Percentiles rank a stretch among this genome's conserved stretches.
Evolutionary conservation across 2,113 vertebrate species (phyloP).

Genomic region (Platichthys stellatus): DNA sequence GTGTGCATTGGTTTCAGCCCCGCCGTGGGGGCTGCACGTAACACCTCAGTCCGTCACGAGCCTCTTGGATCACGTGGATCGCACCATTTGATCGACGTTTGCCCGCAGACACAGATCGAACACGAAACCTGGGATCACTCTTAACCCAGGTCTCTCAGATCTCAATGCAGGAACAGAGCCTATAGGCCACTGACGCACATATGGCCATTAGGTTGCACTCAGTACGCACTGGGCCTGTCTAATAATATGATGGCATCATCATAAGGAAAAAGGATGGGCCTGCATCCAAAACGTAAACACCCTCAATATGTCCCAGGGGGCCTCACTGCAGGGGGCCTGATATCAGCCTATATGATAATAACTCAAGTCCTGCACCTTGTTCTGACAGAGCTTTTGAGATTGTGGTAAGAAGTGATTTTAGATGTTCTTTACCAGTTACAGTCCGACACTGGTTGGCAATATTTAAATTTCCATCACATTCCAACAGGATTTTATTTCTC

Average conservation of each 20-base stretch:
- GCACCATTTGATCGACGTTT: neutral
- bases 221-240: conserved; percentile 48
- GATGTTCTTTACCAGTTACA: neutral
- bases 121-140: neutral
- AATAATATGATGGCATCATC: conserved; percentile 62
- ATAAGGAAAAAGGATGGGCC: conserved; percentile 52
- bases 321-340: neutral
- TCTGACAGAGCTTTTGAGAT: no score
- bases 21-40: neutral
- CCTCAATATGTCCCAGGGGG: conserved; percentile 1
- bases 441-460: neutral
- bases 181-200: conserved; percentile 46
- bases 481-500: no score
- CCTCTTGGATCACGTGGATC: conserved; percentile 9
- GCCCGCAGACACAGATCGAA: neutral
- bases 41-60: conserved; percentile 22
- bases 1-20: conserved; percentile 34
- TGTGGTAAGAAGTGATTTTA: neutral
- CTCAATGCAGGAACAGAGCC: conserved; percentile 6
- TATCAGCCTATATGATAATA: neutral
- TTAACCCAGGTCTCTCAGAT: neutral
- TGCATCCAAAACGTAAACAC: conserved; percentile 50
- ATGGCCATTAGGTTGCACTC: conserved; percentile 51
- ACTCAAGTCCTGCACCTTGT: no score
- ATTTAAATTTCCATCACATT: neutral